Base-by-base conservation (phyloP, 1,140 invertebrate species). In the Drosophila equinoxialis region DNA sequence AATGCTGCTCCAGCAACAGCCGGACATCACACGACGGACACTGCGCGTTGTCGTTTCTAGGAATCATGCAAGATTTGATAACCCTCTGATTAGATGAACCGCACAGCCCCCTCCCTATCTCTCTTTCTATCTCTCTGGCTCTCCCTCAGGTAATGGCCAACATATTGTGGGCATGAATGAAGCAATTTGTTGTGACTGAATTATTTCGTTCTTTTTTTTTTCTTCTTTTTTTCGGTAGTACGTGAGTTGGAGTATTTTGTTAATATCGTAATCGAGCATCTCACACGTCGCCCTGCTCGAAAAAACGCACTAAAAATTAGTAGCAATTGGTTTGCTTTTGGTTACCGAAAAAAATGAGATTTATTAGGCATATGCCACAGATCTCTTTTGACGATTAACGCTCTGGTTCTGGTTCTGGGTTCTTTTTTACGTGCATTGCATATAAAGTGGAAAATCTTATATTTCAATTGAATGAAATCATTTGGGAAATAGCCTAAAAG, bases 341-440 rank as follows among this genome's bases (percentile, higher is more conserved):
- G 20, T 37, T 37, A 1, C 37, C 13, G 17, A 6, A n/a, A 2
- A 55, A 20, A n/a, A 87, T 75, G 66, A 86, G 83, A 86, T 86
- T 86, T 86, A 86, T 86, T 86, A 79, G 79, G 69, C 83, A 89
- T 86, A 86, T 86, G 83, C 76, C 83, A 65, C 76, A 87, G 83
- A 86, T 86, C 76, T 77, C 68, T 73, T 45, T 59, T 63, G 35
- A 41, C 51, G 82, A 86, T 86, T 86, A 87, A 61, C 58, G 48
- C 23, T 41, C 33, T 20, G 17, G 42, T 58, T 67, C 64, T 54
- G 3, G 6, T 58, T 67, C 64, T 54, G 3, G 6, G 20, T 54
- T 54, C 17, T 13, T 51, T 51, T 20, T 37, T 73, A 89, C 84
- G 83, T 86, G 83, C 87, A 55, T 55, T 45, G 83, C 84, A 87